Conservation (phyloP, 53 echinoderm and acorn worm genomes). For the Paracentrotus lividus region DNA sequence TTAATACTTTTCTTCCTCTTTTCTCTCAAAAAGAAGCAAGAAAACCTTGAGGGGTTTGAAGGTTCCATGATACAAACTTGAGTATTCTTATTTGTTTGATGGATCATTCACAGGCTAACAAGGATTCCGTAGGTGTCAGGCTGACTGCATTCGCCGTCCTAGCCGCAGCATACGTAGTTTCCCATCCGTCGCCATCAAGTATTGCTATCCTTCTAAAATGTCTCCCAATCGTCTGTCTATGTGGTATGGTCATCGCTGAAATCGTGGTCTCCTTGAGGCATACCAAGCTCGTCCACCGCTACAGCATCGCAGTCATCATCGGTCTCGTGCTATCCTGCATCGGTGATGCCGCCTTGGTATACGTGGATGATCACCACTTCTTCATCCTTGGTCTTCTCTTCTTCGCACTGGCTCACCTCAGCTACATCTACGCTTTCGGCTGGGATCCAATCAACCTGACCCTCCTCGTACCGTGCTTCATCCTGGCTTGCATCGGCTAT, state of each 20-base stretch:
- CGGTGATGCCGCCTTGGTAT: constrained; percentile 92
- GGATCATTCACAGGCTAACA: not conserved
- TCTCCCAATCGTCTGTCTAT: constrained; percentile 90
- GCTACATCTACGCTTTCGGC: constrained; percentile 86
- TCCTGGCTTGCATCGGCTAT: constrained; percentile 65
- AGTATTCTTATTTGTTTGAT: too few species aligned
- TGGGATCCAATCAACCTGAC: constrained; percentile 59
- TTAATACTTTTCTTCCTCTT: too few species aligned
- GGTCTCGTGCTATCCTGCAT: constrained; percentile 87
- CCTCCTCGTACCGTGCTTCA: not conserved
- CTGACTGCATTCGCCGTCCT: constrained; percentile 4
- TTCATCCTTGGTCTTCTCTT: constrained; percentile 88
- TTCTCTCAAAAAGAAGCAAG: too few species aligned
- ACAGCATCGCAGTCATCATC: constrained; percentile 81
- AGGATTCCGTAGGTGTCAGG: not conserved
- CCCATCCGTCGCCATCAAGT: constrained; percentile 69
- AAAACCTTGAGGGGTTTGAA: too few species aligned
- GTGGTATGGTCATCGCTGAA: constrained; percentile 81
- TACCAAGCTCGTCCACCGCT: constrained; percentile 53
- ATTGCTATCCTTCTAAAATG: constrained; percentile 84
- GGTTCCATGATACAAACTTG: too few species aligned
- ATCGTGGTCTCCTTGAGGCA: constrained; percentile 8
- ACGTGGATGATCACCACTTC: constrained; percentile 76
- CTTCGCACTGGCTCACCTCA: constrained; percentile 88
- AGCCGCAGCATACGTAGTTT: not conserved